Evolutionary conservation across 2,797 vertebrate species (phyloP), one percentile per base, ranked within the genome.

Genomic region (Aldrovandia affinis): DNA sequence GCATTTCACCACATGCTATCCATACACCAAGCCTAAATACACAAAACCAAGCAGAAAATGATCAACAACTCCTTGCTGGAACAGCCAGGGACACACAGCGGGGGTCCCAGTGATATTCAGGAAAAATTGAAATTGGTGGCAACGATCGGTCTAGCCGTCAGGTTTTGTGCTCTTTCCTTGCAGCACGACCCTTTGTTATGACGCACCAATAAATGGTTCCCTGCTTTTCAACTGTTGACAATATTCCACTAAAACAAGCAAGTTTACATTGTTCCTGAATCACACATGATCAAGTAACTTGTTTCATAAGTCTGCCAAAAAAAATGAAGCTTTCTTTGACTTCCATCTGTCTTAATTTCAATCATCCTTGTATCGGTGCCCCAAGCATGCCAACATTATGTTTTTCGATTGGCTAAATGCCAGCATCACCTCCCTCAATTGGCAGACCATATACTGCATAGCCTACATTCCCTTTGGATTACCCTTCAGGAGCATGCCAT

Each of bases 71-170:
- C 63, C 47, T 54, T 9, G 78, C 2, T 30, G 55, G 36, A 77
- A 65, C 68, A 52, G 39, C 4, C 30, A 65, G 20, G 47, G 4
- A 42, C 0, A 14, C 30, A 52, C 4, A 14, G 33, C 77, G 20
- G 44, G 80, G 50, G 81, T 80, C 83, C 59, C 33, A 83, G 61
- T 85, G 85, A 81, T 78, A 87, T 15, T 88, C 88, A 84, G 82
- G 84, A 86, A 85, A 22, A 39, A 42, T 33, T 39, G 39, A 73
- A 10, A 12, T 22, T 25, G 20, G 3, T 57, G 2, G 12, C 20
- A 75, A 22, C 3, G 20, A 42, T 44, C 22, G 5, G 36, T 44
- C 36, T 75, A 42, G 70, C 65, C 20, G 36, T 75, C 39, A 18
- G 6, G 39, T 28, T 77, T 75, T n/a, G 25, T 44, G 39, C 15